Conservation (phyloP, 2,797 vertebrate species). For the Anniella stebbinsi region DNA sequence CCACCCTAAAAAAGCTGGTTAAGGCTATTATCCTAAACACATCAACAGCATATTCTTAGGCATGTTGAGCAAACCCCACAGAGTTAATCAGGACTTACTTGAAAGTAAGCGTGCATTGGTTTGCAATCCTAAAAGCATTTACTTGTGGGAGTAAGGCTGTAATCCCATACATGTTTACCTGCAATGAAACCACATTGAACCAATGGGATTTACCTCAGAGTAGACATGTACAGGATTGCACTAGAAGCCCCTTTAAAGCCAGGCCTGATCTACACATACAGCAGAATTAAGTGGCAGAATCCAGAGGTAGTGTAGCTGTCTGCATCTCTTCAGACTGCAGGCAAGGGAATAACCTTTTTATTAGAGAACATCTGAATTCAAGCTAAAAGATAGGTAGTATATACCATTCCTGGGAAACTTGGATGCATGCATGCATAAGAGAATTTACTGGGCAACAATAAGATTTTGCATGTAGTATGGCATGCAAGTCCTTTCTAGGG, state of each 20-base stretch:
- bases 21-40: too few species aligned
- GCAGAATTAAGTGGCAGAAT: neutral
- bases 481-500: neutral
- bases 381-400: neutral
- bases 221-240: neutral
- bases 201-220: neutral
- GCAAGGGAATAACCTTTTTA: neutral
- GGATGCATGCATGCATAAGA: neutral
- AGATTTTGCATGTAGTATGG: neutral
- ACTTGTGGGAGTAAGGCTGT: neutral
- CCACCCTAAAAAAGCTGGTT: too few species aligned
- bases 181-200: neutral
- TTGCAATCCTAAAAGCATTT: neutral
- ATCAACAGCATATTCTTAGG: too few species aligned
- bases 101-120: neutral
- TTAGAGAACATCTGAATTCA: neutral
- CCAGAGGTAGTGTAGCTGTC: neutral
- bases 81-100: too few species aligned
- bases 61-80: too few species aligned
- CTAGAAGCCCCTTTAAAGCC: neutral
- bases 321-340: too few species aligned
- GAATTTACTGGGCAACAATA: neutral
- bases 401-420: neutral
- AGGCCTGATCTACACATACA: neutral
- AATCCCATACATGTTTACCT: neutral